phyloP scores from a whole-genome alignment of 92 coral and sea anemone species.

The Epizoanthus stellaris region DNA sequence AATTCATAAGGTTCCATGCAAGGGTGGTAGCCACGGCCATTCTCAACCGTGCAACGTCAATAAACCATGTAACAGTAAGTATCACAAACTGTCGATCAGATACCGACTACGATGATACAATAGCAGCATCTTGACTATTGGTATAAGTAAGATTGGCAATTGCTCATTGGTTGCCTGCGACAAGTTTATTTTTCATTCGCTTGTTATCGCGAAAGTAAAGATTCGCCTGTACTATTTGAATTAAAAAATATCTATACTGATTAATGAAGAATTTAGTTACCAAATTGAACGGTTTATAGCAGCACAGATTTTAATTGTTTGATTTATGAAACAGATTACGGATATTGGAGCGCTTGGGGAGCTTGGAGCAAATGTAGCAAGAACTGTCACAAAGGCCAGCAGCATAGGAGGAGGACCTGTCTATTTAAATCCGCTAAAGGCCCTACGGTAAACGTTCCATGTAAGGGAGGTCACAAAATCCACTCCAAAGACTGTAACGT shows the following conservation, averaged over 20 bases:
- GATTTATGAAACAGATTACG: not conserved
- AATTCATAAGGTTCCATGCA: not conserved
- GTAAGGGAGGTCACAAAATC: not conserved
- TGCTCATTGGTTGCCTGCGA: too few relatives aligned
- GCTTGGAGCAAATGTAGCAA: conserved; percentile 31
- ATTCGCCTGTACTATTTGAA: too few relatives aligned
- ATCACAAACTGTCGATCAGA: not conserved
- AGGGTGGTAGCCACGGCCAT: not conserved
- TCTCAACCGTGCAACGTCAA: conserved; percentile 1
- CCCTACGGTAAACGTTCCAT: not conserved
- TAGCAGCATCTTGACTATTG: too few relatives aligned
- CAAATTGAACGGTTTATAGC: too few relatives aligned
- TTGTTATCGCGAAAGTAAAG: too few relatives aligned
- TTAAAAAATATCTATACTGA: too few relatives aligned
- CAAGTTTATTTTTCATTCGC: too few relatives aligned
- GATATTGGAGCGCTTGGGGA: conserved; percentile 20
- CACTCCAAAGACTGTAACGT: too few relatives aligned
- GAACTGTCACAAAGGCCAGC: conserved; percentile 11
- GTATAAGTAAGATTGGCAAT: too few relatives aligned
- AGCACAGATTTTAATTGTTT: too few relatives aligned
- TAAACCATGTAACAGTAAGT: conserved; percentile 23
- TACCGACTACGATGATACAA: too few relatives aligned
- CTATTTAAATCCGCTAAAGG: not conserved
- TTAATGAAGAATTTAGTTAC: too few relatives aligned
- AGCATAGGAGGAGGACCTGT: conserved; percentile 18